Percentiles rank a stretch among this genome's conserved stretches.
Evolutionary conservation across 2,888 invertebrate genomes (phyloP).

Genomic region (Nezara viridula): DNA sequence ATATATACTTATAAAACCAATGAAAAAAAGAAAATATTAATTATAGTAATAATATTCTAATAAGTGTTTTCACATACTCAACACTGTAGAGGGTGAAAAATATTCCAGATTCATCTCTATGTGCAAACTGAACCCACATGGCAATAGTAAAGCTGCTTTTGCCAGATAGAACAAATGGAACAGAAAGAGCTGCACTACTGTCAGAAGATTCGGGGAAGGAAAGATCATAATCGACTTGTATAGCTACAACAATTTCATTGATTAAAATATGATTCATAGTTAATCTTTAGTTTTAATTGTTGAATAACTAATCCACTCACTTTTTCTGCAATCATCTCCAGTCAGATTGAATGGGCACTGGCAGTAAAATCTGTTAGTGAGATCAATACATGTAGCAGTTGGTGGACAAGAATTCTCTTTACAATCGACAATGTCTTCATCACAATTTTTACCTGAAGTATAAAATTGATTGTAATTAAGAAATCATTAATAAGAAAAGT

Average conservation of each 20-base stretch:
- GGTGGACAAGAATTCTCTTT: constrained; percentile 95
- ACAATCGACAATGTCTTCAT: constrained; percentile 91
- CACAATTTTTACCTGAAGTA: constrained; percentile 82
- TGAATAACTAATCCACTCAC: constrained; percentile 72
- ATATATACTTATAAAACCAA: neutral
- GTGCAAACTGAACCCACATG: constrained; percentile 96
- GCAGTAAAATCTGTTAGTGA: constrained; percentile 92
- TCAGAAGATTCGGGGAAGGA: constrained; percentile 93
- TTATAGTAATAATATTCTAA: neutral
- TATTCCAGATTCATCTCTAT: constrained; percentile 91
- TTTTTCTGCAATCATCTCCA: constrained; percentile 96
- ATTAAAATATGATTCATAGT: constrained; percentile 14
- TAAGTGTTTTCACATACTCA: constrained; percentile 16
- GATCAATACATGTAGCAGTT: constrained; percentile 91
- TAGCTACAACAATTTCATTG: constrained; percentile 75
- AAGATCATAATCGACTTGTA: constrained; percentile 97
- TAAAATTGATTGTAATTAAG: neutral
- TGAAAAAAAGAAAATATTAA: neutral
- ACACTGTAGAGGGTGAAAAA: constrained; percentile 95
- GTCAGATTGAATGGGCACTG: constrained; percentile 97
- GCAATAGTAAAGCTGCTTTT: constrained; percentile 88
- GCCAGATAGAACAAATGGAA: constrained; percentile 86
- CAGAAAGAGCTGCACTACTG: constrained; percentile 92
- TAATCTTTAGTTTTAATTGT: constrained; percentile 15
- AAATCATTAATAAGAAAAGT: neutral